Base-by-base conservation (phyloP, 1,140 invertebrate species). In the Acromyrmex heyeri region DNA sequence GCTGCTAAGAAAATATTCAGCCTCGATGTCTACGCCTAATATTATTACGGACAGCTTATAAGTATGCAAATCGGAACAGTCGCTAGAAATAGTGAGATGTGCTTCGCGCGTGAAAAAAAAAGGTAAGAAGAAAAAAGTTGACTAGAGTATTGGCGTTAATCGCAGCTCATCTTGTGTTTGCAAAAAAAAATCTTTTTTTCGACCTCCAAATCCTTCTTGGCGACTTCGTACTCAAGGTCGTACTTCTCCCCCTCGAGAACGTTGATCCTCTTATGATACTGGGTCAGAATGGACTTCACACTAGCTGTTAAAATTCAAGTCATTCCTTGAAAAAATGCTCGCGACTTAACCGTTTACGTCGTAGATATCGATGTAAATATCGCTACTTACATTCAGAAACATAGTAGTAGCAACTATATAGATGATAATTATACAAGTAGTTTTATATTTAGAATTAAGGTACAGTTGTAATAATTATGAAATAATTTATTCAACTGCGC, bases 171-270 rank as follows among this genome's bases (percentile, higher is more conserved):
- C 44, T 79, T 57, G 48, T 57, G 48, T 91, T 82, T 91, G 59
- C n/a, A 81, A 89, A 76, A 82, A 86, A 86, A 83, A 86, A 87
- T 89, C 87, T 86, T 59, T 91, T 59, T 91, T 59, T 92, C 90
- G 94, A 98, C 97, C 97, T 98, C 98, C 94, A 97, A 97, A 95
- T 98, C 98, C 97, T 98, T 99, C 96, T 97, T 97, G 95, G 97
- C 96, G 95, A 99, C 98, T 96, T 98, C 97, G 95, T 97, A 97
- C 96, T 99, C 99, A 96, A 99, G 97, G 97, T 99, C 99, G 96
- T 99, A 99, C 96, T 99, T 99, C 96, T 97, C 97, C 95, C 98
- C 97, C 96, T 99, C 99, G 95, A 99, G 97, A 92, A 96, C 96
- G 94, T 95, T 96, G 95, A 99, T 97, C 96, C 97, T 97, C 94